phyloP scores from a whole-genome alignment of 2,888 invertebrate genomes.

The Iselma pallidipennis region DNA sequence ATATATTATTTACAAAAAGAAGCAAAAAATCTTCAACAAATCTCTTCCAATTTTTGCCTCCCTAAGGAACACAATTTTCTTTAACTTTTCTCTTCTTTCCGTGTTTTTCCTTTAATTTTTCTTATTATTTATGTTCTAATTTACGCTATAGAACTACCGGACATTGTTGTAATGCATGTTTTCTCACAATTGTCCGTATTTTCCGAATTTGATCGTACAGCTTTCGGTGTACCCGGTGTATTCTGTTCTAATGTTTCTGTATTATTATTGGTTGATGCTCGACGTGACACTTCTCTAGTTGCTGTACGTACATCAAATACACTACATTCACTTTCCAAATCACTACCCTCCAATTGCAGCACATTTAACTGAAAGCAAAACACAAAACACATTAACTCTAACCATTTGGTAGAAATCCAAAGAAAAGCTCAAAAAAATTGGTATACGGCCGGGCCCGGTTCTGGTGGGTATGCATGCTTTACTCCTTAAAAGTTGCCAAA shows the following conservation, averaged over 20 bases:
- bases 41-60: constrained; percentile 10
- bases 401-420: too few species aligned
- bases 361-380: constrained; percentile 49
- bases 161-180: constrained; percentile 62
- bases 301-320: constrained; percentile 64
- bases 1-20: constrained; percentile 27
- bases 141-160: constrained; percentile 63
- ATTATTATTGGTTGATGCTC: constrained; percentile 61
- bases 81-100: neutral
- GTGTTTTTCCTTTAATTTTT: neutral
- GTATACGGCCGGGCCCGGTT: too few species aligned
- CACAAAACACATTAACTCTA: neutral
- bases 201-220: constrained; percentile 60
- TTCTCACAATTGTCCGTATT: constrained; percentile 61
- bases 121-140: constrained; percentile 35
- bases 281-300: constrained; percentile 53
- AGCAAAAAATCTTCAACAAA: neutral
- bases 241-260: constrained; percentile 50
- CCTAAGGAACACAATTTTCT: constrained; percentile 25
- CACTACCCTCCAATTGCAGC: constrained; percentile 64
- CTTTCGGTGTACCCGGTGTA: constrained; percentile 52
- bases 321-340: constrained; percentile 65
- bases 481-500: too few species aligned
- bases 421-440: neutral
- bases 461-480: too few species aligned